These are phyloP conservation scores for Mamestra brassicae DNA, from an alignment of 2,888 invertebrate species.

Conservation along the genomic window DNA sequence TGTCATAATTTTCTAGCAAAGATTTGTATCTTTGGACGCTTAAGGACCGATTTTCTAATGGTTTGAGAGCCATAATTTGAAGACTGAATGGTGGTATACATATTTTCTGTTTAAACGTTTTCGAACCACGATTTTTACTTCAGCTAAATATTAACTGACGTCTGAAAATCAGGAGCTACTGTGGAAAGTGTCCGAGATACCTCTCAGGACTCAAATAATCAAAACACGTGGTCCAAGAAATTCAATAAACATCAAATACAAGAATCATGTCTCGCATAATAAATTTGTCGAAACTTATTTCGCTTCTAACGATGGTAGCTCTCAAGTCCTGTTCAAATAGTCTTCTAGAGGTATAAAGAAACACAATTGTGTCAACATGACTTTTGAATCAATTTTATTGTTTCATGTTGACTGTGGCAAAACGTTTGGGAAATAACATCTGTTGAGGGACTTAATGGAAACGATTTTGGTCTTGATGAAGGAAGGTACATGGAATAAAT, in stretches of 20 bases:
- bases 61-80: too few relatives aligned
- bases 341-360: constrained; percentile 3
- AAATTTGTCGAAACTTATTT: constrained; percentile 1
- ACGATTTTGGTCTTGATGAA: constrained; percentile 12
- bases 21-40: too few relatives aligned
- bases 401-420: constrained; percentile 37
- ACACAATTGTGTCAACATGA: constrained; percentile 41
- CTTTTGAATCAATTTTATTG: constrained; percentile 37
- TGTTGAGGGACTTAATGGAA: constrained; percentile 10
- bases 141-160: too few relatives aligned
- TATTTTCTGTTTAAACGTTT: too few relatives aligned
- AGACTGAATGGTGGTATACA: too few relatives aligned
- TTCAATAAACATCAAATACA: neutral
- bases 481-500: neutral
- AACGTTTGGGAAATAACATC: constrained; percentile 38
- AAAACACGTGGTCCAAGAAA: neutral
- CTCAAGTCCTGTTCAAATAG: constrained; percentile 28
- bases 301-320: neutral
- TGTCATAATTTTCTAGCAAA: too few relatives aligned
- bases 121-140: too few relatives aligned
- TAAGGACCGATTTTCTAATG: too few relatives aligned
- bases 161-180: too few relatives aligned
- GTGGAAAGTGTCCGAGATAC: too few relatives aligned
- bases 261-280: neutral
- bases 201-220: neutral